Conservation (phyloP, 2,888 invertebrate species). For the Scaptomyza polygonia region DNA sequence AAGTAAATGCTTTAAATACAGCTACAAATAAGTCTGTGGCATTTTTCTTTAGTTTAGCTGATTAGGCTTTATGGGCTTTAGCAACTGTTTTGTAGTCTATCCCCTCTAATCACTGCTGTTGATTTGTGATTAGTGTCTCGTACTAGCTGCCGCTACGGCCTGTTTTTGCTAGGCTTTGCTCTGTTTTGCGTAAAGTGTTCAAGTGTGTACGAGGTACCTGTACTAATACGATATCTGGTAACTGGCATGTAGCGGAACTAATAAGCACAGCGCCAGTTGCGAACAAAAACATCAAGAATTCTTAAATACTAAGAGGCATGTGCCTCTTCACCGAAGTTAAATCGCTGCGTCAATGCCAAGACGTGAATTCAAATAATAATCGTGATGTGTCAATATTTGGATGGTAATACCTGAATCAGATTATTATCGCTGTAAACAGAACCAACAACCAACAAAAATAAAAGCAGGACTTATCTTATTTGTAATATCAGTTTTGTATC, state of each 20-base stretch:
- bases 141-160: background rate
- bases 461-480: conserved; percentile 8
- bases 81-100: conserved; percentile 7
- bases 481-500: background rate
- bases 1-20: conserved; percentile 7
- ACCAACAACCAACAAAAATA: background rate
- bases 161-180: background rate
- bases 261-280: conserved; percentile 14
- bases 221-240: conserved; percentile 1
- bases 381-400: conserved; percentile 48
- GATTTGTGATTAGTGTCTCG: conserved; percentile 11
- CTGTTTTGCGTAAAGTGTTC: conserved; percentile 34
- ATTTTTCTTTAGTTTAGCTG: background rate
- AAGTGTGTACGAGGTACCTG: background rate
- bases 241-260: conserved; percentile 15
- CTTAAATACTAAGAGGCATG: conserved; percentile 3
- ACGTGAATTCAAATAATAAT: conserved; percentile 3
- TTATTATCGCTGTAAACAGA: conserved; percentile 11
- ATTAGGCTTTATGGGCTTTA: background rate
- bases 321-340: conserved; percentile 12
- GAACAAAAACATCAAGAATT: conserved; percentile 7
- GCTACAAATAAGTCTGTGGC: conserved; percentile 1
- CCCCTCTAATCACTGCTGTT: background rate
- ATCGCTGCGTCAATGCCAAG: conserved; percentile 24
- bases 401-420: background rate